Evolutionary conservation across 1,140 invertebrate species (phyloP).

Genomic region (Papilio machaon): DNA sequence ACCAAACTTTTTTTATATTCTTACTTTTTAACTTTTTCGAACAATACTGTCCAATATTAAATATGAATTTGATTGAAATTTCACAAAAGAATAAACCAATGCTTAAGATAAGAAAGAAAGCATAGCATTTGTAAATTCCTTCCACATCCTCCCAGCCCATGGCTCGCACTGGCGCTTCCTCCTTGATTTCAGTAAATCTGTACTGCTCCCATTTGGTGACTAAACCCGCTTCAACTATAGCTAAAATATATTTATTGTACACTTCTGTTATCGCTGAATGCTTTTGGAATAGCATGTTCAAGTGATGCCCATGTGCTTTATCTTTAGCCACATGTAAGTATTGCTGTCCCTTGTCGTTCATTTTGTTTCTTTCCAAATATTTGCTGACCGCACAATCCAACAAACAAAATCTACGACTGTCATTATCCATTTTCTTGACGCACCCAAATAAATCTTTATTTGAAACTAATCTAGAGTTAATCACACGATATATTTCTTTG

Average conservation of each 20-base stretch:
- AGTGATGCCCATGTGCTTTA: slow-evolving; percentile 73
- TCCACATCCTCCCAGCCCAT: slow-evolving; percentile 50
- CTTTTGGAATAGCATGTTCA: slow-evolving; percentile 66
- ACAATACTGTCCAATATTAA: slow-evolving; percentile 2
- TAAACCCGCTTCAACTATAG: slow-evolving; percentile 43
- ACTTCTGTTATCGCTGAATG: slow-evolving; percentile 61
- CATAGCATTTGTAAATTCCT: slow-evolving; percentile 65
- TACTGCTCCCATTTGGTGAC: slow-evolving; percentile 55
- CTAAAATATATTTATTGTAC: slow-evolving; percentile 41
- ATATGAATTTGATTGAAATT: slow-evolving; percentile 42
- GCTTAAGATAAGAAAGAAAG: slow-evolving; percentile 50
- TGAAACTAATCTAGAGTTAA: slow-evolving; percentile 64
- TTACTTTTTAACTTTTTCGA: slow-evolving; percentile 6
- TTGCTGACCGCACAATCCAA: slow-evolving; percentile 72
- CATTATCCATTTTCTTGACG: slow-evolving; percentile 61
- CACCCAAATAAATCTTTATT: slow-evolving; percentile 66
- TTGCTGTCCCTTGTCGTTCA: slow-evolving; percentile 71
- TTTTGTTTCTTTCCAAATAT: slow-evolving; percentile 63
- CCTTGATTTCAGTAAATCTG: slow-evolving; percentile 49
- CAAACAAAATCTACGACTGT: slow-evolving; percentile 69
- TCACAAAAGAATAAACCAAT: slow-evolving; percentile 58
- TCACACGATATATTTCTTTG: slow-evolving; percentile 62
- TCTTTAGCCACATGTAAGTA: slow-evolving; percentile 74
- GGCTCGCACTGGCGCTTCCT: slow-evolving; percentile 47
- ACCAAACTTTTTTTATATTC: background rate